Base-by-base conservation (phyloP, 1,140 invertebrate genomes). In the Drosophila miranda region DNA sequence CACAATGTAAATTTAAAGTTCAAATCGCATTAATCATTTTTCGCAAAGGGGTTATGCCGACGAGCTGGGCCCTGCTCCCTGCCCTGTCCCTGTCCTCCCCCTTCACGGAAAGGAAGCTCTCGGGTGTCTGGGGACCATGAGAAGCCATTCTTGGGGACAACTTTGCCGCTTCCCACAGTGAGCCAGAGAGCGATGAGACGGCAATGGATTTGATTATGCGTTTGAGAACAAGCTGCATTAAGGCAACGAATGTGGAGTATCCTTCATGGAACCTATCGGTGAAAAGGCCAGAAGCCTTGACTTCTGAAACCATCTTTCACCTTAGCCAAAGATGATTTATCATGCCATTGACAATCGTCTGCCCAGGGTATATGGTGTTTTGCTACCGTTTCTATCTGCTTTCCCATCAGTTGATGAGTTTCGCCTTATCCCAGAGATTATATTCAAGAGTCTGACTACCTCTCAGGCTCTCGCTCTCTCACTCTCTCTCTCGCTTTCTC, bases 1-100 rank as follows among this genome's bases (percentile, higher is more conserved):
- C 77, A 86, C 81, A 87, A 86, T 86, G 81, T 86, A 86, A 86
- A 86, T 86, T 86, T 86, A 75, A 86, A 86, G 81, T 86, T 86
- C 78, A 86, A 86, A 86, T 86, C 81, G 73, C 81, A 86, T 86
- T 86, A 86, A 86, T 86, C 81, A 86, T 86, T 86, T 86, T 87
- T 78, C 73, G 69, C 69, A 46, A 70, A 74, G 42, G 63, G 4
- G 23, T 26, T 26, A 26, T 26, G 23, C 23, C 23, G 23, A 6
- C 4, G 23, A 26, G 23, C 23, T 5, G 23, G 56, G 55, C 63
- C 46, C 14, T 30, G 6, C 21, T 16, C 26, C 14, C 34, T 19
- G 45, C 38, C 23, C 5, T 34, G 16, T n/a, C 13, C 23, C 21
- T 23, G 23, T 26, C 3, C 16, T 9, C 7, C 3, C 13, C 30